Conservation (phyloP, 1,140 invertebrate genomes). For the Melitaea cinxia region DNA sequence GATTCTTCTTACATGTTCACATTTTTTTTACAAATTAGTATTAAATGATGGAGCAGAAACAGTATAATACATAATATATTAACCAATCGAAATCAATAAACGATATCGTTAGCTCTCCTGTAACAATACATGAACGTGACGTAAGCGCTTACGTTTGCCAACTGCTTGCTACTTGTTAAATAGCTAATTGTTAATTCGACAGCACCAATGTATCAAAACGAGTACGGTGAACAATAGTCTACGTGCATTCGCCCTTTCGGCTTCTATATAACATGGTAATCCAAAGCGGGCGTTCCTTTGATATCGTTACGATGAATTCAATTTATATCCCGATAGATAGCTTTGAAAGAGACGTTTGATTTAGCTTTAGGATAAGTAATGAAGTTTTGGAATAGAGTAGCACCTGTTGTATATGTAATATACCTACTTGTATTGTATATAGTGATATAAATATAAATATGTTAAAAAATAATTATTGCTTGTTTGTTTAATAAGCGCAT, state of each 20-base stretch:
- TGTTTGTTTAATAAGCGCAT: too few species aligned
- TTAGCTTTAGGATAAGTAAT: neutral
- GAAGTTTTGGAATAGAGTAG: too few species aligned
- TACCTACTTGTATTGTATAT: too few species aligned
- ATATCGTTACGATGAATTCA: neutral
- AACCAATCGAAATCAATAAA: neutral
- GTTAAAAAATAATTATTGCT: too few species aligned
- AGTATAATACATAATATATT: too few species aligned
- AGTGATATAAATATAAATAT: too few species aligned
- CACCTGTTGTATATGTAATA: too few species aligned
- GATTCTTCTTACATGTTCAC: too few species aligned
- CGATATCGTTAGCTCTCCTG: neutral
- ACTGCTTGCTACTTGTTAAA: slow-evolving; percentile 27
- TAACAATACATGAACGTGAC: slow-evolving; percentile 15
- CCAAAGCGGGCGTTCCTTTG: neutral
- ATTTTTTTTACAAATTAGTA: too few species aligned
- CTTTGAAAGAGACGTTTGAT: neutral
- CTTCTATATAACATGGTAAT: neutral
- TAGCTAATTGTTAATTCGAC: slow-evolving; percentile 33
- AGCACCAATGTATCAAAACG: slow-evolving; percentile 32
- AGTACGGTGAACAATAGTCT: slow-evolving; percentile 35
- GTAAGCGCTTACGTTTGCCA: slow-evolving; percentile 12
- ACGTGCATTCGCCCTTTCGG: slow-evolving; percentile 10
- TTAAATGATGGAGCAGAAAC: too few species aligned
- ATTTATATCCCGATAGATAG: neutral